Base-by-base conservation (phyloP, 2,113 vertebrate species). In the Hylia prasina region DNA sequence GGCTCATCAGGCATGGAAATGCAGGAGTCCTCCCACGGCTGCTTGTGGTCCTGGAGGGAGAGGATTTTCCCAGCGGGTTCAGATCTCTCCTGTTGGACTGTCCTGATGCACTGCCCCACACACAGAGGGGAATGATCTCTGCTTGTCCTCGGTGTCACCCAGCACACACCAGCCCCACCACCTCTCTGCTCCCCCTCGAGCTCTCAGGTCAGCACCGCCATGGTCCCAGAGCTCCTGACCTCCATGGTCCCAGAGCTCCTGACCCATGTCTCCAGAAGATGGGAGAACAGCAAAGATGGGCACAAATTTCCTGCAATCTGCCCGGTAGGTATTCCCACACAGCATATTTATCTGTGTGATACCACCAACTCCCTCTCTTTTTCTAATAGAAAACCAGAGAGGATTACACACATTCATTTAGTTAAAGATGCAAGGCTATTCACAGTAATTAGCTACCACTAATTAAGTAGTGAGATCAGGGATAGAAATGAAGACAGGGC, bases 341-440 rank as follows among this genome's bases (percentile, higher is more conserved):
- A 78, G n/a, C 5, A 0, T n/a, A 40, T 70, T 87, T 70, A 31
- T 58, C 53, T 82, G 44, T 75, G 45, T 51, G 44, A 73, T 68
- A 25, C 11, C 60, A 68, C n/a, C 20, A 54, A 2, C 21, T 8
- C 12, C 5, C 14, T 54, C n/a, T 9, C 31, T 54, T 35, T 61
- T 61, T 44, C 33, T n/a, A 18, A 63, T 13, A 77, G 42, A 54
- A 80, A 89, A 82, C 44, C 33, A 12, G 92, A 73, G 64, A 70
- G 45, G 27, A 83, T 90, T 90, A 12, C 21, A 40, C 22, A 15
- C 30, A 60, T 58, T 86, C 15, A 50, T 61, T 90, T 78, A 69
- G 71, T 89, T 95, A 85, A 91, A 94, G 84, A 77, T 90, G 66
- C 25, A 73, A 73, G 61, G 71, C 71, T 95, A 39, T 71, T 81